Base-by-base conservation (phyloP, 2,113 vertebrate genomes). In the Turnix velox region DNA sequence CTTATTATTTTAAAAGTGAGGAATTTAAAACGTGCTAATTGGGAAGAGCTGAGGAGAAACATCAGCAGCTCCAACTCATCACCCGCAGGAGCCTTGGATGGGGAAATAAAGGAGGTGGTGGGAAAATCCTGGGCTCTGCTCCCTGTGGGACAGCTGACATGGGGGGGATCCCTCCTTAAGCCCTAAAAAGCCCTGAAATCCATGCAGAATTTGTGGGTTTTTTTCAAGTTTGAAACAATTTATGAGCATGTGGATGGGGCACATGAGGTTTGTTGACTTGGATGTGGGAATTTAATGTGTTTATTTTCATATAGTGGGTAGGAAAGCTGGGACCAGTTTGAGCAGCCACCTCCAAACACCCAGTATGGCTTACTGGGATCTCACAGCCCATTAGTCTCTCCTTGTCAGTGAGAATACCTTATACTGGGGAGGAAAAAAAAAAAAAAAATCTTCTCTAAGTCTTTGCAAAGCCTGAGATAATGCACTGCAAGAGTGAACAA, bases 381-480 rank as follows among this genome's bases (percentile, higher is more conserved):
- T 18, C 0, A 6, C 35, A 43, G 27, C 59, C 67, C 2, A 0
- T 19, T 1, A 14, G 37, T 51, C 7, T 35, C 45, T 30, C 54
- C 58, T 19, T 2, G 6, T 55, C 35, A 9, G 14, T 79, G 73
- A 84, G 58, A 76, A 90, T 9, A 15, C 48, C 68, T 3, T 0
- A 42, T 12, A 46, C 31, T 0, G 4, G 84, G 43, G 28, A 46
- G 23, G 7, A 30, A 33, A 13, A 19, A 33, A 57, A 43, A 72
- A 68, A 33, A 57, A 43, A 72, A 68, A 49, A 87, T 82, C 86
- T 90, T 52, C 19, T 88, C 78, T 91, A 87, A 97, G 92, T 82
- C 94, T 80, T 79, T 67, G 89, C 84, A 95, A 93, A 96, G 96
- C 94, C 84, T 7, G 15, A 80, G 95, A 79, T 91, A 96, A 96